These are phyloP conservation scores for Scaptomyza pallida DNA, from an alignment of 1,140 invertebrate genomes.

Conservation along the genomic window DNA sequence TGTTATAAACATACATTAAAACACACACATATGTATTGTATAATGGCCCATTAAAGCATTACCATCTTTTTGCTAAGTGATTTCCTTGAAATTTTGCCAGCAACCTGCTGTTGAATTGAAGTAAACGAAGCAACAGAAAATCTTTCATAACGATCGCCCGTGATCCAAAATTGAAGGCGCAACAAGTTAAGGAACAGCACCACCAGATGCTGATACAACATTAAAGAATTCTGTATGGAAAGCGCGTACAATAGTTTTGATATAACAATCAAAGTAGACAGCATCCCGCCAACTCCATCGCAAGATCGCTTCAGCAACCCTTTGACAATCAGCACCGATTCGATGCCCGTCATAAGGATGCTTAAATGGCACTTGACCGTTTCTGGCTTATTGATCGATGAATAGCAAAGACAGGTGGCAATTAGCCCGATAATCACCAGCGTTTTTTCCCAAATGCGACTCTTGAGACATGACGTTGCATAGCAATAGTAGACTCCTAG, in stretches of 20 bases:
- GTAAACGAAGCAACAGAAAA: neutral
- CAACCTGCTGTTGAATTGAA: neutral
- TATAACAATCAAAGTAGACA: neutral
- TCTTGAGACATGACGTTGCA: neutral
- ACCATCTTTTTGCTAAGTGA: neutral
- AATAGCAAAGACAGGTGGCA: neutral
- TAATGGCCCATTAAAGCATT: neutral
- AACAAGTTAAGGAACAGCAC: neutral
- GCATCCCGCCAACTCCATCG: neutral
- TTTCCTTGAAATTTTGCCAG: neutral
- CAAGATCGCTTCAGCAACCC: neutral
- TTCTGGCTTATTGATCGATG: neutral
- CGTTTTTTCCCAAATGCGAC: neutral
- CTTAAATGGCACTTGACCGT: neutral
- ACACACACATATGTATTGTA: no score
- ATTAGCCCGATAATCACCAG: neutral
- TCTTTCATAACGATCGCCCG: no score
- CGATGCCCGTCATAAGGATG: neutral
- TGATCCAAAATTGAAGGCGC: neutral
- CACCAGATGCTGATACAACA: slow-evolving; percentile 9
- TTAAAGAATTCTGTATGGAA: neutral
- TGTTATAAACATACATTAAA: neutral
- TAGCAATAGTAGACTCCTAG: neutral
- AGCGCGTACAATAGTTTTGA: slow-evolving; percentile 15
- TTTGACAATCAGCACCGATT: neutral